Conservation (phyloP, 1,140 invertebrate genomes). For the Pissodes strobi region DNA sequence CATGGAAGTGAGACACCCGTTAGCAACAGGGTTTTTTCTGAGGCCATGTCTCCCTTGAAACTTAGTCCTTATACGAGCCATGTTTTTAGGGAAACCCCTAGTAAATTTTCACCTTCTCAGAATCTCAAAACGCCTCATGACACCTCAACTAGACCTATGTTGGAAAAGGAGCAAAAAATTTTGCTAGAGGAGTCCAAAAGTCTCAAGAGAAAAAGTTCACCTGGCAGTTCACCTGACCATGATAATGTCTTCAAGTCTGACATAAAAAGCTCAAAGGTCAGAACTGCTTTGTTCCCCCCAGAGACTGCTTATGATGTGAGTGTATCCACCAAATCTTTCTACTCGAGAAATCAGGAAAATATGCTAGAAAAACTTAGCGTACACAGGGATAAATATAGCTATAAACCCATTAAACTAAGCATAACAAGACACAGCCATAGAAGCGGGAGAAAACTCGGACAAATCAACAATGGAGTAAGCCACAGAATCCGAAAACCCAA, state of each 20-base stretch:
- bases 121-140: constrained; percentile 61
- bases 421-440: neutral
- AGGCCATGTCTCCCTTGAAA: constrained; percentile 33
- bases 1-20: constrained; percentile 9
- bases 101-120: constrained; percentile 56
- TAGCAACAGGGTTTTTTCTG: constrained; percentile 19
- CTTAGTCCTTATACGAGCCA: constrained; percentile 22
- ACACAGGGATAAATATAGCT: constrained; percentile 16
- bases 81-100: constrained; percentile 29
- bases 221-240: constrained; percentile 26
- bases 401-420: constrained; percentile 19
- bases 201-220: constrained; percentile 30
- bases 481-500: constrained; percentile 63
- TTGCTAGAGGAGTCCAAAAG: constrained; percentile 36
- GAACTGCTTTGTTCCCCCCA: constrained; percentile 50
- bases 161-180: constrained; percentile 47
- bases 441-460: constrained; percentile 49
- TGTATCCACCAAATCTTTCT: constrained; percentile 61
- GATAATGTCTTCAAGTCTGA: constrained; percentile 44
- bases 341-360: constrained; percentile 54
- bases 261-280: constrained; percentile 47
- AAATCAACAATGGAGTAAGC: constrained; percentile 62
- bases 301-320: constrained; percentile 43
- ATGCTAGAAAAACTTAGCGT: constrained; percentile 35
- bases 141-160: constrained; percentile 43